Percentiles rank a stretch among this genome's conserved stretches.
Evolutionary conservation across 2,797 vertebrate species (phyloP).

Genomic region (Nannoperca australis): DNA sequence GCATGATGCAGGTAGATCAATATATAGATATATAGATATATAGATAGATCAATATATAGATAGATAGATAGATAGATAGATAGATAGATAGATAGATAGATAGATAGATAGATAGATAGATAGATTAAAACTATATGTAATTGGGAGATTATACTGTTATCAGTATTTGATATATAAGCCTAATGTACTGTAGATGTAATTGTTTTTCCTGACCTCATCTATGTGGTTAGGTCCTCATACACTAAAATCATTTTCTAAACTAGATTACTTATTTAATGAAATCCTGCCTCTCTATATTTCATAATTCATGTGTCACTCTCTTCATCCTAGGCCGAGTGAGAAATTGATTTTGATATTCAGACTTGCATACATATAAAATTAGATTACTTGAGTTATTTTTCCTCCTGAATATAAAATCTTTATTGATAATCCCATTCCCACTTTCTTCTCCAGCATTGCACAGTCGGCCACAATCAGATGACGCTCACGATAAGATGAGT

Average conservation of each 20-base stretch:
- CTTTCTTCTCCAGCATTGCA: constrained; percentile 11
- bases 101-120: not conserved
- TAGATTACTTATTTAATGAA: constrained; percentile 32
- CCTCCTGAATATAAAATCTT: constrained; percentile 14
- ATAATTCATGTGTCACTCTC: constrained; percentile 19
- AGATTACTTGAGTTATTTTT: constrained; percentile 28
- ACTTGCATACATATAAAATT: constrained; percentile 40
- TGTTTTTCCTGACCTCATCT: not conserved
- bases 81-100: constrained; percentile 6
- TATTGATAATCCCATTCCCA: constrained; percentile 26
- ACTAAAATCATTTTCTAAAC: constrained; percentile 16
- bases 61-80: constrained; percentile 1
- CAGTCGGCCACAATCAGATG: constrained; percentile 27
- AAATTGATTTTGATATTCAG: constrained; percentile 37
- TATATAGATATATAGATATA: constrained; percentile 8
- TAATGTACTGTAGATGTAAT: constrained; percentile 17
- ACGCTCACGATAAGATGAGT: not conserved
- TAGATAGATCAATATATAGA: constrained; percentile 8
- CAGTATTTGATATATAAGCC: constrained; percentile 38
- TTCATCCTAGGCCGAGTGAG: constrained; percentile 2
- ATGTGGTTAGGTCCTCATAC: not conserved
- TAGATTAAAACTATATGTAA: not conserved
- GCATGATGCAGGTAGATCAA: not conserved
- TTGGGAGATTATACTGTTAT: not conserved
- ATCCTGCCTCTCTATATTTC: constrained; percentile 29